Conservation (phyloP, 2,113 vertebrate species). For the Prionailurus viverrinus region DNA sequence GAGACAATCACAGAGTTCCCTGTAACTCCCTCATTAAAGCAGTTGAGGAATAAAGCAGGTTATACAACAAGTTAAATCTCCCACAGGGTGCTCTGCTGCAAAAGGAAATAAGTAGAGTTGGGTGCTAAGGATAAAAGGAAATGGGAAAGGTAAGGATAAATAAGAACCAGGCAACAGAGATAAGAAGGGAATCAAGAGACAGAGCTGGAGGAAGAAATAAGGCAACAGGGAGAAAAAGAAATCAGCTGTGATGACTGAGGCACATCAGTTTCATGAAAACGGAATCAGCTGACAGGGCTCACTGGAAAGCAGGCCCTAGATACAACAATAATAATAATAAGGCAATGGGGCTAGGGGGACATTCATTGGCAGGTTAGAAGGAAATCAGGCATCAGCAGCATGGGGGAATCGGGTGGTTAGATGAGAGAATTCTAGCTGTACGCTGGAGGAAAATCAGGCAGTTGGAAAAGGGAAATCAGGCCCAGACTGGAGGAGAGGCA, state of each 20-base stretch:
- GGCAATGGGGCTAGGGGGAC: neutral
- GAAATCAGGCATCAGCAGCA: neutral
- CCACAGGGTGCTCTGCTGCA: neutral
- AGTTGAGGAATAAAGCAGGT: conserved; percentile 24
- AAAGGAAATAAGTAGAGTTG: conserved; percentile 1
- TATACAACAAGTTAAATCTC: conserved; percentile 22
- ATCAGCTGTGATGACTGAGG: neutral
- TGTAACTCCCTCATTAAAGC: neutral
- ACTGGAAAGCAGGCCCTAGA: neutral
- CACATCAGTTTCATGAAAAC: neutral
- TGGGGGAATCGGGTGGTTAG: neutral
- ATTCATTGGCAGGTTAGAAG: conserved; percentile 17
- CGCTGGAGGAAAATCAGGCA: neutral
- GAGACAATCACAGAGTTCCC: neutral
- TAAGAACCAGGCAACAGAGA: conserved; percentile 45
- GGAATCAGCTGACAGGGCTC: neutral
- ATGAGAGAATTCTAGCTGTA: conserved; percentile 13
- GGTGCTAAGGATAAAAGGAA: conserved; percentile 26
- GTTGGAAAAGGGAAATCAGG: neutral
- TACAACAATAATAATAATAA: neutral
- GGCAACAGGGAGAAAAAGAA: conserved; percentile 57
- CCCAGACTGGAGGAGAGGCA: neutral
- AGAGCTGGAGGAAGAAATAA: conserved; percentile 32
- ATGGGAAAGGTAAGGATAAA: neutral
- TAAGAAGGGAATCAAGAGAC: neutral